Base-by-base conservation (phyloP, 2,797 vertebrate species). In the Amblyopsis hoosieri region DNA sequence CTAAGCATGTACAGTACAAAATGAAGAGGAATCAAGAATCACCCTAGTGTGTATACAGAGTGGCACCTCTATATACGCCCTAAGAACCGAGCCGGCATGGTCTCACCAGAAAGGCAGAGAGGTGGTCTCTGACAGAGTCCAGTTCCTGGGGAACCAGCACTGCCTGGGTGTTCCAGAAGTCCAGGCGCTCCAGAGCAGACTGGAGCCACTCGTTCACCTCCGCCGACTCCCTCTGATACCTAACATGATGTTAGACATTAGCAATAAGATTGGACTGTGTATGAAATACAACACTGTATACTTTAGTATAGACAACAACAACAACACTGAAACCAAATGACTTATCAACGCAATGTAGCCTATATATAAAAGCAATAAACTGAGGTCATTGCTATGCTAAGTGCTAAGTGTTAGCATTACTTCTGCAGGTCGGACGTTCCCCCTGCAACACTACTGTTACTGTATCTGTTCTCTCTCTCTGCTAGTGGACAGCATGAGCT, bases 151-250 rank as follows among this genome's bases (percentile, higher is more conserved):
- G 96, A 33, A 99, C 95, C 1, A 95, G 94, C 47, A 98, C 92
- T 1, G 97, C 97, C 77, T 98, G 96, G 1, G 95, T 94, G 81
- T 93, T 95, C 98, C 97, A 99, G 81, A 97, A 98, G 56, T 95
- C 94, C 60, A 99, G 90, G 7, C 90, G 91, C 31, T 97, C 95
- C 84, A 93, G 92, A 70, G 97, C 96, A 1, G 93, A 94, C 1
- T 94, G 93, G 50, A 99, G 85, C 98, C 98, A 99, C 15, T 90
- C 90, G 48, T 78, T 87, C 2, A 99, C 89, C 71, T 97, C 96
- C 17, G 82, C 85, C 65, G 92, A 95, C 73, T 98, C 95, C 58
- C 83, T 94, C 74, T 98, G 96, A 77, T 98, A 99, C 78, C 98
- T 99, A 62, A 2, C 5, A 37, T 5, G 33, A 37, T 37, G 8